Conservation (phyloP, 2,888 invertebrate species). For the Ptychoptera albimana region DNA sequence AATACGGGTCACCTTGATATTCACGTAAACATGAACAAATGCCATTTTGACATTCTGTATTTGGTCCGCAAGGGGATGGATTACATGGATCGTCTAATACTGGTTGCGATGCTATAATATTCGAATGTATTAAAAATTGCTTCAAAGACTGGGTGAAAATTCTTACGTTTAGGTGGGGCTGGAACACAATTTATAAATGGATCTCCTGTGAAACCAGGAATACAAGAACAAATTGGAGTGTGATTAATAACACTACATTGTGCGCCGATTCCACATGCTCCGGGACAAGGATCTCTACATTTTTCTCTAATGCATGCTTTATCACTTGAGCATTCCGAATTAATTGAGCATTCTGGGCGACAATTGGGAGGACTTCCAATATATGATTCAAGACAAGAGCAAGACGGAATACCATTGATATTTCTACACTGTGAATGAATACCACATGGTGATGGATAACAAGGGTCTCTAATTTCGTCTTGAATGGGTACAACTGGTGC, state of each 20-base stretch:
- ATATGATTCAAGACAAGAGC: conserved; percentile 47
- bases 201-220: conserved; percentile 46
- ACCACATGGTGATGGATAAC: conserved; percentile 53
- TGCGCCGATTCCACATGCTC: conserved; percentile 50
- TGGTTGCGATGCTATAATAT: conserved; percentile 29
- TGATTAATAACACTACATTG: conserved; percentile 52
- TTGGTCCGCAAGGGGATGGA: conserved; percentile 55
- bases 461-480: conserved; percentile 26
- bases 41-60: conserved; percentile 49
- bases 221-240: conserved; percentile 50
- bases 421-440: conserved; percentile 43
- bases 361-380: conserved; percentile 55
- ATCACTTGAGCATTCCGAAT: conserved; percentile 52
- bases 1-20: conserved; percentile 53
- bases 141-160: no score
- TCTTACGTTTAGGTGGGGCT: conserved; percentile 10
- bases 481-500: conserved; percentile 16
- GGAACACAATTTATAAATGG: conserved; percentile 51
- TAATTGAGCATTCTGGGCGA: conserved; percentile 53
- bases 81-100: conserved; percentile 46
- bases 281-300: conserved; percentile 57
- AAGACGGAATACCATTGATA: conserved; percentile 40
- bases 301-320: conserved; percentile 55
- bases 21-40: conserved; percentile 50
- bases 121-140: conserved; percentile 23